phyloP scores from a whole-genome alignment of 2,797 vertebrate species.

The Anguilla marmorata region DNA sequence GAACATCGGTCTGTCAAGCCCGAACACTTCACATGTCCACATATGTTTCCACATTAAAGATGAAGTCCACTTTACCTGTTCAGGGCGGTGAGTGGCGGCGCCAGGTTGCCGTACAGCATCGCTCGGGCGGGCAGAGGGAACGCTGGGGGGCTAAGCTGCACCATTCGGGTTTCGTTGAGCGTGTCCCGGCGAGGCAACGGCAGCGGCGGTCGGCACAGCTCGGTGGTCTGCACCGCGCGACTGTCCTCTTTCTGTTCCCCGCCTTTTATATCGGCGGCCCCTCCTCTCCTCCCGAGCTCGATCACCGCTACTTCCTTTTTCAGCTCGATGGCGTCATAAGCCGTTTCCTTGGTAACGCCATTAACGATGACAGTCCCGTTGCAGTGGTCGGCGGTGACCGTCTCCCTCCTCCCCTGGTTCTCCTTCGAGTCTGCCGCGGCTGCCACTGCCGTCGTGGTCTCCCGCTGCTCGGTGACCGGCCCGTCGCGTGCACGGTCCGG shows the following conservation, averaged over 20 bases:
- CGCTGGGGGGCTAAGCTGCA: slow-evolving; percentile 80
- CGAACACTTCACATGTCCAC: neutral
- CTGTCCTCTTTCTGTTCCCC: slow-evolving; percentile 68
- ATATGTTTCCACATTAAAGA: neutral
- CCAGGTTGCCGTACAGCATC: slow-evolving; percentile 79
- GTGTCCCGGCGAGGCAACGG: slow-evolving; percentile 59
- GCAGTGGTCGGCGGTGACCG: slow-evolving; percentile 48
- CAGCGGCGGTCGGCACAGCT: slow-evolving; percentile 72
- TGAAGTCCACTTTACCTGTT: slow-evolving; percentile 50
- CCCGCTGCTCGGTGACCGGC: slow-evolving; percentile 52
- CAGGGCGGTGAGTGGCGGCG: slow-evolving; percentile 70
- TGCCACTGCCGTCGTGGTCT: slow-evolving; percentile 64
- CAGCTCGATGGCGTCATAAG: slow-evolving; percentile 56
- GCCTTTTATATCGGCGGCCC: slow-evolving; percentile 76
- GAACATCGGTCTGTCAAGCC: neutral
- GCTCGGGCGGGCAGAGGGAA: slow-evolving; percentile 71
- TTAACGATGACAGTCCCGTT: slow-evolving; percentile 57
- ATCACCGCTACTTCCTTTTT: slow-evolving; percentile 72
- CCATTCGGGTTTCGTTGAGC: slow-evolving; percentile 78
- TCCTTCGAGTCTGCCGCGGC: neutral
- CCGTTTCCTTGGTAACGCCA: slow-evolving; percentile 75
- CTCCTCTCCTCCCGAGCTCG: slow-evolving; percentile 73
- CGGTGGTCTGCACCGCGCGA: slow-evolving; percentile 76
- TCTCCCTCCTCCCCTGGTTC: slow-evolving; percentile 36
- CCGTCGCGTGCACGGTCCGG: slow-evolving; percentile 39